A percentile compares a stretch with the other conserved stretches of the same genome.
phyloP scores from a whole-genome alignment of 2,888 invertebrate species.

The Ferrisia virgata region DNA sequence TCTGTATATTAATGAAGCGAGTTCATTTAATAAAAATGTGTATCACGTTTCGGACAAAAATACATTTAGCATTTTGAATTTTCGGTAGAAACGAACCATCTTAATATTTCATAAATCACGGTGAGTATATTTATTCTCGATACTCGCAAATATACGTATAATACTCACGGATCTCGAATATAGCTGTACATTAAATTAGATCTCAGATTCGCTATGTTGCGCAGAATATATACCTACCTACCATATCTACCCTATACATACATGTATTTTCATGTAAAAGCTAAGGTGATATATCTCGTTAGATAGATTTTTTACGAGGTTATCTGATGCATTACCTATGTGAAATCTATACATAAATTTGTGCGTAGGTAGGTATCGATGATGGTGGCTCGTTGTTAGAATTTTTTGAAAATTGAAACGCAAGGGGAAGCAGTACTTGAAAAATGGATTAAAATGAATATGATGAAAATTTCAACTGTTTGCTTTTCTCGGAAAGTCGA shows the following conservation, averaged over 20 bases:
- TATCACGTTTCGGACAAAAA: background rate
- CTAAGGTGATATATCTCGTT: background rate
- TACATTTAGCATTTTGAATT: conserved; percentile 14
- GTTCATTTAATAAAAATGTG: background rate
- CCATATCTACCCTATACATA: too few species aligned
- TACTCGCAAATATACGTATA: conserved; percentile 5
- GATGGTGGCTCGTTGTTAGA: too few species aligned
- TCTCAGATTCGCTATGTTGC: too few species aligned
- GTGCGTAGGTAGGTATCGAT: too few species aligned
- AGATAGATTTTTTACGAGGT: background rate
- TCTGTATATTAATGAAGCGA: background rate
- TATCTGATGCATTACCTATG: background rate
- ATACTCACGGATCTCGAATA: background rate
- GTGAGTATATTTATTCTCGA: conserved; percentile 13
- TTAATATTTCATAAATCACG: conserved; percentile 9
- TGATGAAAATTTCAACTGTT: too few species aligned
- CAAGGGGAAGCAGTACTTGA: too few species aligned
- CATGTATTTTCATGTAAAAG: background rate
- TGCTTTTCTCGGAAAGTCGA: too few species aligned
- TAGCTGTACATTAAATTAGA: background rate
- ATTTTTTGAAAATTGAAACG: too few species aligned
- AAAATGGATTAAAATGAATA: too few species aligned
- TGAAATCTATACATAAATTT: background rate
- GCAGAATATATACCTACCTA: too few species aligned
- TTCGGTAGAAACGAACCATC: background rate